Evolutionary conservation across 1,140 invertebrate genomes (phyloP), one percentile per base, ranked within the genome.

Genomic region (Proales similis): DNA sequence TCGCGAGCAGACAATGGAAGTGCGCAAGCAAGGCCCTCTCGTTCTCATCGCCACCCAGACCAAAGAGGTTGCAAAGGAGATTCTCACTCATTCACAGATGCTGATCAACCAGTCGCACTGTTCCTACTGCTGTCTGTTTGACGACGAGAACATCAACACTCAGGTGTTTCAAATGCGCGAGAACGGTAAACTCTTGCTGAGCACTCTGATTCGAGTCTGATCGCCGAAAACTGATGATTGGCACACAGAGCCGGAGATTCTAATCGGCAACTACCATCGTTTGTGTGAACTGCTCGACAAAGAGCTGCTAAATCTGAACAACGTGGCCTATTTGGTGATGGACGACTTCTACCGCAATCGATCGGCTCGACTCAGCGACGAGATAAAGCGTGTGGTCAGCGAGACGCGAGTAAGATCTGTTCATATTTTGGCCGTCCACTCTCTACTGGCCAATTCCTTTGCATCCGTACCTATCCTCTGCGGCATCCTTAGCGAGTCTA

Each of bases 1-100:
- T 11, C 24, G 24, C 9, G 51, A 57, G 19, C 51, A 57, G 32
- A 27, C 51, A 43, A 24, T 29, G 2, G 51, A 57, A 36, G 45
- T 57, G 27, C 19, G 51, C 30, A 29, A 12, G 30, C 36, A 36
- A 3, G 51, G 51, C 11, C 51, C 51, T 26, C 22, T 57, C 9
- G 51, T 57, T 3, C 12, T 57, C 39, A 57, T 57, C 6, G 51
- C 45, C n/a, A 57, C 51, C 0, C 51, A 57, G 29, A 57, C 51
- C 14, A 57, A 57, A 27, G 51, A 57, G 30, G 51, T 57, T n/a
- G 51, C 51, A 14, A 57, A 57, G 30, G 51, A 57, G 29, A 57
- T 57, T 20, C 22, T 57, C 7, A 57, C 51, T 26, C 51, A 57
- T 17, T 39, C 51, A 19, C 51, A 57, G 45, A 57, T 57, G 51